phyloP scores from a whole-genome alignment of 2,888 invertebrate genomes.

The Amphipoea lucens region DNA sequence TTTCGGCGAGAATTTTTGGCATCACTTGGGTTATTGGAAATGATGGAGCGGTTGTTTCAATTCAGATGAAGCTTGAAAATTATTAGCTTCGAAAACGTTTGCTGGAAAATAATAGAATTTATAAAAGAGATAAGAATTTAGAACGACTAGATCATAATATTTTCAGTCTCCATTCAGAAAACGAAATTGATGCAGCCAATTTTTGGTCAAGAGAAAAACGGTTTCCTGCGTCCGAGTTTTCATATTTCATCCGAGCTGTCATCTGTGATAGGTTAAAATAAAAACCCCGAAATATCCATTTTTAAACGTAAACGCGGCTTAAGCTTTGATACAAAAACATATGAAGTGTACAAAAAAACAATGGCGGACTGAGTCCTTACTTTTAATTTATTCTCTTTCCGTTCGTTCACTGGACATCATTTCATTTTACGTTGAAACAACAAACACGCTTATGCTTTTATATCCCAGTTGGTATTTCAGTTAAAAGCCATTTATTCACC shows the following conservation, averaged over 20 bases:
- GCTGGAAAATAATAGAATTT: slow-evolving; percentile 18
- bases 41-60: slow-evolving; percentile 54
- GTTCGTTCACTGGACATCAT: slow-evolving; percentile 80
- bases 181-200: slow-evolving; percentile 3
- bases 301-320: slow-evolving; percentile 56
- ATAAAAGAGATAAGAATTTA: not conserved
- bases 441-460: slow-evolving; percentile 86
- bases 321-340: slow-evolving; percentile 73
- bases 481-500: slow-evolving; percentile 73
- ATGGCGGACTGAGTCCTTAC: slow-evolving; percentile 80
- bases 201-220: slow-evolving; percentile 27
- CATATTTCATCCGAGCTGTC: slow-evolving; percentile 44
- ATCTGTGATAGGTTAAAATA: slow-evolving; percentile 46
- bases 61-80: slow-evolving; percentile 34
- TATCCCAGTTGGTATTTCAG: slow-evolving; percentile 76
- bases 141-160: slow-evolving; percentile 5
- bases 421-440: slow-evolving; percentile 82
- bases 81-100: slow-evolving; percentile 23
- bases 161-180: slow-evolving; percentile 7
- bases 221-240: slow-evolving; percentile 31
- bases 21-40: slow-evolving; percentile 55
- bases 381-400: slow-evolving; percentile 86
- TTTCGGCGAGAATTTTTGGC: slow-evolving; percentile 55
- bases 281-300: slow-evolving; percentile 41
- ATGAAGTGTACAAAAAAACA: slow-evolving; percentile 77